Conservation (phyloP, 2,888 invertebrate species). For the Tenthredo scrophulariae region DNA sequence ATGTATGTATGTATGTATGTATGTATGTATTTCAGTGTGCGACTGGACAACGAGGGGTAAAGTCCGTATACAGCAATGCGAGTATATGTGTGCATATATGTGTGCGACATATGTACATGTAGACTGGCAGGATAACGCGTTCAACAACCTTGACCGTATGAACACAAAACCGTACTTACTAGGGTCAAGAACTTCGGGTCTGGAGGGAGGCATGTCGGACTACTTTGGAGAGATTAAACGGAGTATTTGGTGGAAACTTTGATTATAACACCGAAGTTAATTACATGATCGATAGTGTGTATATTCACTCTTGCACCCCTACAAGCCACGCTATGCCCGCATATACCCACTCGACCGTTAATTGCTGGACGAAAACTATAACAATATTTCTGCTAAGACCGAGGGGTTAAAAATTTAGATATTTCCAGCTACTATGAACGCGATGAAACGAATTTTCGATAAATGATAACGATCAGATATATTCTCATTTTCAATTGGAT, state of each 20-base stretch:
- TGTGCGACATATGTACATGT: background rate
- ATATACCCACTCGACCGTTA: background rate
- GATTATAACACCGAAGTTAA: conserved; percentile 49
- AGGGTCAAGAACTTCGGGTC: conserved; percentile 44
- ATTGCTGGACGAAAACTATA: background rate
- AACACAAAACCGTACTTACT: conserved; percentile 43
- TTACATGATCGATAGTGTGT: conserved; percentile 44
- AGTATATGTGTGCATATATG: background rate
- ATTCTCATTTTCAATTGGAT: too few species aligned
- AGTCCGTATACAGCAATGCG: background rate
- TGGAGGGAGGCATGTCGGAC: conserved; percentile 25
- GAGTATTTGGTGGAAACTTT: conserved; percentile 46
- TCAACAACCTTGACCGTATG: conserved; percentile 34
- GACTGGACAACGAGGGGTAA: conserved; percentile 9
- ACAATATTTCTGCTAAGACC: background rate
- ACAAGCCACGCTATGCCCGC: background rate
- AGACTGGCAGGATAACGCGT: conserved; percentile 14
- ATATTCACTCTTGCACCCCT: background rate
- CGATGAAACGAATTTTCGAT: background rate
- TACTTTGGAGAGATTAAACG: conserved; percentile 40
- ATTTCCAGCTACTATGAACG: background rate
- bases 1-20: background rate
- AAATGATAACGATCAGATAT: too few species aligned
- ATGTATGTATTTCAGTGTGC: background rate
- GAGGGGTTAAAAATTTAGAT: background rate